Conservation (phyloP, 1,140 invertebrate genomes). For the Drosophila ficusphila region DNA sequence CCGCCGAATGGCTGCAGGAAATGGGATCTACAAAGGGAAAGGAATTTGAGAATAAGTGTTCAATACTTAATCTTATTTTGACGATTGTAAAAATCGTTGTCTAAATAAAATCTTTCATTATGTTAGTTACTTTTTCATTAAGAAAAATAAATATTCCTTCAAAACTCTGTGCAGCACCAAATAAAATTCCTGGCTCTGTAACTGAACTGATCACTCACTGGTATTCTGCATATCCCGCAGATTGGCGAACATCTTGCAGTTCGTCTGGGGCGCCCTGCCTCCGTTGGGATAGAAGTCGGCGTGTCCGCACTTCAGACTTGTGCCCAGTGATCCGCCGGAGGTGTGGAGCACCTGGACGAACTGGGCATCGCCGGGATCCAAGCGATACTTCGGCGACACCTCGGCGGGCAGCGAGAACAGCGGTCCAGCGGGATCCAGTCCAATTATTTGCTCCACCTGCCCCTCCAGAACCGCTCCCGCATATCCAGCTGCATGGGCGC, state of each 20-base stretch:
- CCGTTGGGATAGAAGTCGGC: constrained; percentile 95
- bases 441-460: constrained; percentile 83
- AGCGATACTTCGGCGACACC: constrained; percentile 87
- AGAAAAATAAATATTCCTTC: too few relatives aligned
- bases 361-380: constrained; percentile 90
- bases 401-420: constrained; percentile 88
- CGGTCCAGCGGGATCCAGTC: constrained; percentile 94
- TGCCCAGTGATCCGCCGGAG: constrained; percentile 91
- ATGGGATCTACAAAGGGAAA: constrained; percentile 84
- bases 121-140: too few relatives aligned
- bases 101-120: too few relatives aligned
- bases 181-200: too few relatives aligned
- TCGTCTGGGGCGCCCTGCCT: constrained; percentile 90
- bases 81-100: too few relatives aligned
- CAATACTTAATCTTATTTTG: too few relatives aligned
- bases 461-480: constrained; percentile 87
- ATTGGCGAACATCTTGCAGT: constrained; percentile 86
- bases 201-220: constrained; percentile 50
- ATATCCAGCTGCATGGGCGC: constrained; percentile 94
- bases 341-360: constrained; percentile 97
- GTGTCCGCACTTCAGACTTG: constrained; percentile 90
- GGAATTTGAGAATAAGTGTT: background rate
- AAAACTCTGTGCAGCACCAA: too few relatives aligned
- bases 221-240: constrained; percentile 71
- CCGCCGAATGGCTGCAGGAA: constrained; percentile 89